These are phyloP conservation scores for Propithecus perrieri DNA, from an alignment of 2,797 vertebrate species.

Conservation along the genomic window DNA sequence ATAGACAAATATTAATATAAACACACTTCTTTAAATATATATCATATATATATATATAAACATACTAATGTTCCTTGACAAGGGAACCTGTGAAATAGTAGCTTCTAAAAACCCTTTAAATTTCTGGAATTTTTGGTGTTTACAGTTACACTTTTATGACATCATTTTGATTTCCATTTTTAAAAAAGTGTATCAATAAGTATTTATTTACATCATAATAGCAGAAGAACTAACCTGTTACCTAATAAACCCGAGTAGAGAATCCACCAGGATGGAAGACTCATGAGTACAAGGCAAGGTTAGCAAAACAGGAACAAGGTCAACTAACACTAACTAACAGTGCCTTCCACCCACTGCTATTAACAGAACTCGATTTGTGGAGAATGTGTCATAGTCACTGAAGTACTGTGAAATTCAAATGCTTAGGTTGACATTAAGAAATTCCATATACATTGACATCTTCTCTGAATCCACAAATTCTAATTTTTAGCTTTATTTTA, in stretches of 20 bases:
- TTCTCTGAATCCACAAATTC: neutral
- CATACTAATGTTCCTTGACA: neutral
- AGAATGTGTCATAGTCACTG: neutral
- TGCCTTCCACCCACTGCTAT: neutral
- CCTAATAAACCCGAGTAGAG: neutral
- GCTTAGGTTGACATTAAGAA: neutral
- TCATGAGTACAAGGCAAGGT: neutral
- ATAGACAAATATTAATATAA: neutral
- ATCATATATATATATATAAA: too few relatives aligned
- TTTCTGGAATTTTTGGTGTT: neutral
- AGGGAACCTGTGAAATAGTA: neutral
- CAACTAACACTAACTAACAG: too few relatives aligned
- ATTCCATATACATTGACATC: neutral
- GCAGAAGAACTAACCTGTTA: neutral
- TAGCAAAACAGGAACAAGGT: neutral
- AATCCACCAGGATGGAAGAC: neutral
- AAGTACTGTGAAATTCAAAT: neutral
- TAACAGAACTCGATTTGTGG: neutral
- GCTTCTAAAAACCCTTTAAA: neutral
- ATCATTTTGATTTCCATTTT: neutral
- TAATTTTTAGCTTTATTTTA: conserved; percentile 35
- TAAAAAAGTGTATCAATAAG: neutral
- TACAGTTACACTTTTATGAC: neutral
- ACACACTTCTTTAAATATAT: neutral
- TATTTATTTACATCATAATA: neutral